Evolutionary conservation across 1,140 invertebrate genomes (phyloP).

Genomic region (Triops longicaudatus): DNA sequence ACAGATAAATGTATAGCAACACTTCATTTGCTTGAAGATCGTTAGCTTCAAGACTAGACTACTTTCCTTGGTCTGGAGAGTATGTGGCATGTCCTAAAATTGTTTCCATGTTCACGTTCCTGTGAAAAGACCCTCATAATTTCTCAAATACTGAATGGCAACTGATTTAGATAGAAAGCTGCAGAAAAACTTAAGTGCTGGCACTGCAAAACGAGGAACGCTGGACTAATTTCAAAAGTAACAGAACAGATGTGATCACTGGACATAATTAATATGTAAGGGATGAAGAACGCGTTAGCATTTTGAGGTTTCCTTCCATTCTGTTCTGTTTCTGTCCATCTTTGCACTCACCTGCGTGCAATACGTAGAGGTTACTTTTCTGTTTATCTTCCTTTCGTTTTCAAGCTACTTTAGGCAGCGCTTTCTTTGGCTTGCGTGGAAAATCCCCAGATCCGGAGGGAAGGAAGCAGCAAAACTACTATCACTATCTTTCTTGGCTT

Average conservation of each 20-base stretch:
- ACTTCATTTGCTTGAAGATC: no score
- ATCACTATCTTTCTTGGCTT: conserved; percentile 8
- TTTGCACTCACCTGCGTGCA: background rate
- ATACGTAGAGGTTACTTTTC: background rate
- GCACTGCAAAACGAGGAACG: no score
- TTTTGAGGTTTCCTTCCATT: background rate
- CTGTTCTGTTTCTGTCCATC: background rate
- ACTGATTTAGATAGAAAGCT: no score
- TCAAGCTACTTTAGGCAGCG: conserved; percentile 5
- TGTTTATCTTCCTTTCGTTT: conserved; percentile 12
- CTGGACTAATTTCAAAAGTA: background rate
- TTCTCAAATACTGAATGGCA: no score
- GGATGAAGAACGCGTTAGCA: background rate
- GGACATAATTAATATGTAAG: background rate
- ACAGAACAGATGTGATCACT: background rate
- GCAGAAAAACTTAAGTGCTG: no score
- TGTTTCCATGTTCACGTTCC: no score
- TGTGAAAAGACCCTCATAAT: no score
- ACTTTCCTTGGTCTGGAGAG: no score
- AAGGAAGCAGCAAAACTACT: conserved; percentile 15
- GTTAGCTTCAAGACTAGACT: no score
- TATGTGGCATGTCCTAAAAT: no score
- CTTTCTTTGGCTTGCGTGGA: conserved; percentile 10
- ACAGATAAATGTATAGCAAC: no score
- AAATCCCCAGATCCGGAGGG: conserved; percentile 13